phyloP scores from a whole-genome alignment of 2,888 invertebrate species.

The Beris morrisii region DNA sequence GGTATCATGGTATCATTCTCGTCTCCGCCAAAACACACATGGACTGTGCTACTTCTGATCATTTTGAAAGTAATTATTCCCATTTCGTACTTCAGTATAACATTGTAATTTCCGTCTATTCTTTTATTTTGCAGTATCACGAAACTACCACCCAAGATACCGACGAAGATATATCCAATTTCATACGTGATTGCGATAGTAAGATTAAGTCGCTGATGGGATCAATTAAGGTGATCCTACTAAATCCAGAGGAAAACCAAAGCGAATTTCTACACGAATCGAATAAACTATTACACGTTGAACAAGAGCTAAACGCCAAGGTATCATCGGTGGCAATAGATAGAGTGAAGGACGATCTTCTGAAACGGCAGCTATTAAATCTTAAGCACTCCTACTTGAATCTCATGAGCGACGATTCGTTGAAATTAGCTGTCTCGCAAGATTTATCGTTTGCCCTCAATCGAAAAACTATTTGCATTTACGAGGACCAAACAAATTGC shows the following conservation, averaged over 20 bases:
- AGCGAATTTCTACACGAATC: neutral
- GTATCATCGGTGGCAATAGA: neutral
- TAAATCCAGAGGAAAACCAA: neutral
- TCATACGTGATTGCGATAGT: too few relatives aligned
- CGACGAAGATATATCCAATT: too few relatives aligned
- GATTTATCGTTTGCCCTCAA: too few relatives aligned
- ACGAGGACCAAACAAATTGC: neutral
- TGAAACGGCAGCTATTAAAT: neutral
- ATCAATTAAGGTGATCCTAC: neutral
- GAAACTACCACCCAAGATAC: neutral
- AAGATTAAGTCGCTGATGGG: too few relatives aligned
- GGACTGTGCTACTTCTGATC: too few relatives aligned
- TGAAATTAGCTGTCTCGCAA: slow-evolving; percentile 1
- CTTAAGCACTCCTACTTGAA: slow-evolving; percentile 2
- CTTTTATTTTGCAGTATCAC: neutral
- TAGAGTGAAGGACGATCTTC: neutral
- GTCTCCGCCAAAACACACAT: too few relatives aligned
- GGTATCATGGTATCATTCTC: too few relatives aligned
- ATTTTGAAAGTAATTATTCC: too few relatives aligned
- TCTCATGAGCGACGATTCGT: neutral
- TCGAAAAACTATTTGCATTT: neutral
- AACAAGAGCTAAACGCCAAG: neutral
- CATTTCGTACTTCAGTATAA: too few relatives aligned
- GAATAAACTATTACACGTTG: neutral
- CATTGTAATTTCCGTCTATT: neutral